Base-by-base conservation (phyloP, 1,140 invertebrate genomes). In the Caenorhabditis remanei region DNA sequence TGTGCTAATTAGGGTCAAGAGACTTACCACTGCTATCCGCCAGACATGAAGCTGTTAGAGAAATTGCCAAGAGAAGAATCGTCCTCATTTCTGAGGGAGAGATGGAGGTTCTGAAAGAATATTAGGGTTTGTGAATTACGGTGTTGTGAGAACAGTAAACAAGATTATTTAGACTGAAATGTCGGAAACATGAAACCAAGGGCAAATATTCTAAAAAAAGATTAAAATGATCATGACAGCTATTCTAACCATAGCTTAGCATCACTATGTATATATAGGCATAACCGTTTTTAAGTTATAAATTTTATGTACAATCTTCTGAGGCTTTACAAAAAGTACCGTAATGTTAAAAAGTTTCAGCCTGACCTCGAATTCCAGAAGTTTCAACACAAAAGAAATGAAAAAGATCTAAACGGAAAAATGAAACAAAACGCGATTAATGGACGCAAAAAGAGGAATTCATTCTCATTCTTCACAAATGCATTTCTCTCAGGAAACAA, bases 351-450 rank as follows among this genome's bases (percentile, higher is more conserved):
- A 16, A 2, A n/a, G 11, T 61, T 61, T 61, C 24, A 21, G n/a
- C 2, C 32, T 32, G 8, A 53, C 11, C 2, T 53, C 14, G 9
- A 21, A 61, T 61, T n/a, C 58, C 14, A 61, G n/a, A 61, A 61
- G 56, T 8, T 21, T n/a, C 56, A 0, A 61, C 16, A 61, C 14
- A n/a, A 61, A 61, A 61, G 14, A 50, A 79, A 79, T 6, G 3
- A 0, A 24, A 79, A 48, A 53, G 21, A 24, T 4, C 9, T 19
- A 50, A 71, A n/a, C 14, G 3, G 19, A 24, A 79, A 79, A 79
- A 50, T 79, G 71, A 79, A 79, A 79, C 71, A 79, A 71, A 71
- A 71, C 43, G 65, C 71, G 71, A 79, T 79, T 79, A 71, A 40
- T 16, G 40, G 61, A 58, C 3, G 8, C 14, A 19, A n/a, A n/a